Evolutionary conservation across 1,140 invertebrate genomes (phyloP), one percentile per base, ranked within the genome.

Genomic region (Cydia strobilella): DNA sequence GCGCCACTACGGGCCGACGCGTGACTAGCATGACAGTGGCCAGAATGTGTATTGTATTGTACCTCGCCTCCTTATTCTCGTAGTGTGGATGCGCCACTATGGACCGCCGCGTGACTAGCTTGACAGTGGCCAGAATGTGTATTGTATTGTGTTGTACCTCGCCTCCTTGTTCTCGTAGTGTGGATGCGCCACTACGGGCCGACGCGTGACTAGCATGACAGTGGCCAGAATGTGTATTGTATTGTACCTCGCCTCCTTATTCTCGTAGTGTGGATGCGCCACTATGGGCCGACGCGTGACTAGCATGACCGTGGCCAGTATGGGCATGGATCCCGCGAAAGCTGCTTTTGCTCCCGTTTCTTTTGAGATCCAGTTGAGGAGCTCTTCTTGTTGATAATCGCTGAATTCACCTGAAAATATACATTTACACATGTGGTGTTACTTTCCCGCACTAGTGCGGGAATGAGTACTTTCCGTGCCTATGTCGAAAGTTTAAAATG

Each of bases 271-370:
- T 2, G 65, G 65, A 5, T 69, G 65, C 13, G 27, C 65, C n/a
- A 69, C 27, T 9, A 69, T 20, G 1, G 65, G 65, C 27, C 65
- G 27, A n/a, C 65, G 27, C n/a, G 65, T 39, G 35, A 69, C 65
- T 27, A 69, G 65, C 65, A 69, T 69, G 65, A 69, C 65, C 0
- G 65, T 39, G 18, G 65, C 65, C 35, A 69, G 18, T 39, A 20
- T 54, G 18, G 62, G 62, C 97, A 98, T 97, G 75, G 97, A 95
- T 27, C 97, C 97, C 79, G 96, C 96, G 94, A 98, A 97, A 23
- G 95, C 95, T 25, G 95, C 95, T 7, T 86, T 91, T 51, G 86
- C 77, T 2, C 89, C 84, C 1, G 96, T 96, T 74, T 95, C 94
- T 0, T 82, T 77, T 31, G 94, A 94, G 69, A 98, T 95, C 97